These are phyloP conservation scores for Rhadina sibilatrix DNA, from an alignment of 2,113 vertebrate species.

Conservation along the genomic window DNA sequence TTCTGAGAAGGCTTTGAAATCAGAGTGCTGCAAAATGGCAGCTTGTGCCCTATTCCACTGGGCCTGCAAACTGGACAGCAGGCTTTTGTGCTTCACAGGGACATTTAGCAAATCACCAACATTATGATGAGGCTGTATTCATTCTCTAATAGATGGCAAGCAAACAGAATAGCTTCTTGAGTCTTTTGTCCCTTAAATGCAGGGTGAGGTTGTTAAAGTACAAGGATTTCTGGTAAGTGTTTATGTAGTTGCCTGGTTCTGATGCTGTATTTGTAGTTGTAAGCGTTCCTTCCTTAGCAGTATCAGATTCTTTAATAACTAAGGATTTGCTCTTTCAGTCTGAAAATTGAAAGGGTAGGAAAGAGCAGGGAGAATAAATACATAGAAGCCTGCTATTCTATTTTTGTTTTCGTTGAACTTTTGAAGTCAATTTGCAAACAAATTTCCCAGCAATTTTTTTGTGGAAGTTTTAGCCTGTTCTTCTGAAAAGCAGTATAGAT, in stretches of 20 bases:
- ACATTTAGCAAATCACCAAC: background rate
- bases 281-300: background rate
- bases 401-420: conserved; percentile 14
- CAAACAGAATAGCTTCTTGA: conserved; percentile 31
- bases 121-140: background rate
- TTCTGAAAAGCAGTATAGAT: background rate
- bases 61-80: background rate
- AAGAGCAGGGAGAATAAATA: background rate
- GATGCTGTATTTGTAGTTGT: background rate
- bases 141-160: background rate
- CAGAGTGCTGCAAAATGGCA: background rate
- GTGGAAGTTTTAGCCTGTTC: background rate
- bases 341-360: conserved; percentile 7
- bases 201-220: background rate
- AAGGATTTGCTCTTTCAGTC: background rate
- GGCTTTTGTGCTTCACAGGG: background rate
- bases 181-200: conserved; percentile 27
- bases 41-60: background rate
- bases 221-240: conserved; percentile 17
- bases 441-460: background rate
- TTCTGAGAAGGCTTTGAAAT: background rate
- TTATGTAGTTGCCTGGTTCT: conserved; percentile 14
- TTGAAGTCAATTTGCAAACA: conserved; percentile 18
- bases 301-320: conserved; percentile 17
- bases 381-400: background rate